Evolutionary conservation across 2,888 invertebrate species (phyloP).

Genomic region (Linyphia triangularis): DNA sequence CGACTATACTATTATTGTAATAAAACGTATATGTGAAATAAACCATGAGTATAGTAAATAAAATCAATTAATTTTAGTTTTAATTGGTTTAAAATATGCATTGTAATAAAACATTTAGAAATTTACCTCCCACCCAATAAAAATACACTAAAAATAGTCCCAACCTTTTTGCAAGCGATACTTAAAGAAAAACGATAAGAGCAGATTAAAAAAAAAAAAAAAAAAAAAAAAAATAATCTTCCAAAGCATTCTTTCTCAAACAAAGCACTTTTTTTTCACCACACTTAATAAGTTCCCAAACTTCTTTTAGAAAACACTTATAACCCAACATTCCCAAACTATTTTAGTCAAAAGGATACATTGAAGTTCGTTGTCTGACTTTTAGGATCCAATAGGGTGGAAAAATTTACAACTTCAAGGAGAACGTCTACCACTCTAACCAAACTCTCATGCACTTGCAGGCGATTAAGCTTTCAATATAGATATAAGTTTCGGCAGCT

Average conservation of each 20-base stretch:
- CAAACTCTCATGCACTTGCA: slow-evolving; percentile 21
- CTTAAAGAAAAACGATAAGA: background rate
- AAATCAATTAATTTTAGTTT: background rate
- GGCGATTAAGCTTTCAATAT: slow-evolving; percentile 43
- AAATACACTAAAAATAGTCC: background rate
- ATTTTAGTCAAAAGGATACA: slow-evolving; percentile 3
- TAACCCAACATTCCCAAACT: background rate
- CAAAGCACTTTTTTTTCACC: slow-evolving; percentile 39
- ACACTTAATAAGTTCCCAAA: slow-evolving; percentile 25
- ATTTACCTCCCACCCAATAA: background rate
- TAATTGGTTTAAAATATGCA: background rate
- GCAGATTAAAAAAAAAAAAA: background rate
- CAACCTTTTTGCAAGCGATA: background rate
- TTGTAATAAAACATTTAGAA: too few relatives aligned
- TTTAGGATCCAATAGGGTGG: slow-evolving; percentile 29
- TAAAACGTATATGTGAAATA: too few relatives aligned
- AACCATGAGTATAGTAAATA: too few relatives aligned
- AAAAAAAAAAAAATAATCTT: slow-evolving; percentile 11
- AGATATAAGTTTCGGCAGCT: slow-evolving; percentile 35
- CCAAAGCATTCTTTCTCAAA: slow-evolving; percentile 31
- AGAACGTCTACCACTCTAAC: slow-evolving; percentile 25
- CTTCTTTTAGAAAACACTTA: slow-evolving; percentile 48
- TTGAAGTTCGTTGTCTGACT: background rate
- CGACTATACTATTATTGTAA: too few relatives aligned
- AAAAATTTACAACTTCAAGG: slow-evolving; percentile 56